These are phyloP conservation scores for Distichodus sexfasciatus DNA, from an alignment of 2,797 vertebrate species.

Conservation along the genomic window DNA sequence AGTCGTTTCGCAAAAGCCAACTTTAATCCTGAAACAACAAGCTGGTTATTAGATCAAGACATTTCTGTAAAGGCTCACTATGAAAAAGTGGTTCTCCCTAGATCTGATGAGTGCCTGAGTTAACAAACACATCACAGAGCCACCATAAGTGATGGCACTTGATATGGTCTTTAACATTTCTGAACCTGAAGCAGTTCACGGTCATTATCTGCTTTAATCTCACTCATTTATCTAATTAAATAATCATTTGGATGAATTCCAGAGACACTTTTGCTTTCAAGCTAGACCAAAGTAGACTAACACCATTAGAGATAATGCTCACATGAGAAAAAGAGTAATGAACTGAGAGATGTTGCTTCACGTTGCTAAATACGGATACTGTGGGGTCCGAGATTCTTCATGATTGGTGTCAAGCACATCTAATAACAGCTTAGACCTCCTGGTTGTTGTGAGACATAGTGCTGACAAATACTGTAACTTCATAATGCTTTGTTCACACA, in stretches of 20 bases:
- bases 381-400: conserved; percentile 20
- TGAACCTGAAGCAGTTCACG: conserved; percentile 31
- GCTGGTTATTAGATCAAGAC: not conserved
- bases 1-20: too few species aligned
- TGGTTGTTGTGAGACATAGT: not conserved
- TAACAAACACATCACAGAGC: conserved; percentile 29
- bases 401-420: conserved; percentile 21
- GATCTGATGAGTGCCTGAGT: conserved; percentile 6
- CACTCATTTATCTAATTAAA: conserved; percentile 48
- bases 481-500: not conserved
- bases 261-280: conserved; percentile 40
- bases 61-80: conserved; percentile 14
- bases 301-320: conserved; percentile 48
- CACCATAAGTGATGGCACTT: conserved; percentile 22
- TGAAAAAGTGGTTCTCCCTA: conserved; percentile 9
- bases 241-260: conserved; percentile 50
- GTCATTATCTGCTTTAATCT: conserved; percentile 40
- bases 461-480: not conserved
- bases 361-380: conserved; percentile 38
- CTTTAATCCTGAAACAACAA: too few species aligned
- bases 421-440: conserved; percentile 14
- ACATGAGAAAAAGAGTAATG: conserved; percentile 49
- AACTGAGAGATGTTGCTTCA: conserved; percentile 47
- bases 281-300: conserved; percentile 40
- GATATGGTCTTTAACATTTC: conserved; percentile 25